These are phyloP conservation scores for Timema podura DNA, from an alignment of 2,888 invertebrate genomes.

Conservation along the genomic window DNA sequence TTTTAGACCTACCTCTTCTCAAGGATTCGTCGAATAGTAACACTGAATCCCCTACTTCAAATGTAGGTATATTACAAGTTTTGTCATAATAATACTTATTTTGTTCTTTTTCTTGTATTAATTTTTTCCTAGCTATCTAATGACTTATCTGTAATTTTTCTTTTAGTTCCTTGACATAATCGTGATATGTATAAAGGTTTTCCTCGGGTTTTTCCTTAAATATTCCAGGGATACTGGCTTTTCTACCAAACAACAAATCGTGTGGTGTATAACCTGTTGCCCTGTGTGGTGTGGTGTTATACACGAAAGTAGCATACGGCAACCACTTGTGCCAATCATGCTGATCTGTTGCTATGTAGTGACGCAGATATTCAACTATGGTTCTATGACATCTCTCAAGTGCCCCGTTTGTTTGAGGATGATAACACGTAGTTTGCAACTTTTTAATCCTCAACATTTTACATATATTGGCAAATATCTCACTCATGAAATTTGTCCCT, in stretches of 20 bases:
- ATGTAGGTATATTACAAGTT: neutral
- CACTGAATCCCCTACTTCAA: neutral
- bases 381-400: conserved; percentile 4
- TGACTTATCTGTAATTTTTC: neutral
- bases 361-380: neutral
- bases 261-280: neutral
- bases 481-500: conserved; percentile 2
- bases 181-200: neutral
- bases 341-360: neutral
- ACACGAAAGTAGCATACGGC: neutral
- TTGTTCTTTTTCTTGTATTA: neutral
- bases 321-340: neutral
- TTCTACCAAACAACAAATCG: neutral
- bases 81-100: neutral
- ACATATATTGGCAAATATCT: neutral
- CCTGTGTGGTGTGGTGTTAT: conserved; percentile 4
- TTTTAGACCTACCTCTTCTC: neutral
- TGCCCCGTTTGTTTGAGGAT: neutral
- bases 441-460: neutral
- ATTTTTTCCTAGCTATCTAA: neutral
- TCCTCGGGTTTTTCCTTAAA: neutral
- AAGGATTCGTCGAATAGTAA: neutral
- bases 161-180: neutral
- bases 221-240: neutral
- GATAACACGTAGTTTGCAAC: neutral